Conservation (phyloP, 1,140 invertebrate species). For the Drosophila triauraria region DNA sequence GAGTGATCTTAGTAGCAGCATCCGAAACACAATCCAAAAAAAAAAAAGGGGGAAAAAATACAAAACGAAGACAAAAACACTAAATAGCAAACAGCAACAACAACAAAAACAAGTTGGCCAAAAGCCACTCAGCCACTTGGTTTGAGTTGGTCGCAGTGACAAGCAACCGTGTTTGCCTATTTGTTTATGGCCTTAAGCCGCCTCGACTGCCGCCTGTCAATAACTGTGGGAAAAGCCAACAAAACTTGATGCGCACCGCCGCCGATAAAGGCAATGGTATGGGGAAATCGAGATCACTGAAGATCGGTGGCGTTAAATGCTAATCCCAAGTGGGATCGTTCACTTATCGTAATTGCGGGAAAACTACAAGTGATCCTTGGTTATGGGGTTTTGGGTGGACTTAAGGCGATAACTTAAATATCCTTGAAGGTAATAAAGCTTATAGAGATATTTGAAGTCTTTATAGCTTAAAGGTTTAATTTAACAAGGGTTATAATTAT, state of each 20-base stretch:
- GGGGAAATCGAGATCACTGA: constrained; percentile 36
- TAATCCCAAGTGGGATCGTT: neutral
- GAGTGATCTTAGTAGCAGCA: constrained; percentile 63
- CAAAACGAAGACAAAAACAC: constrained; percentile 39
- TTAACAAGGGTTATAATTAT: too few species aligned
- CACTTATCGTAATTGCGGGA: constrained; percentile 4
- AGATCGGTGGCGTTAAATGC: constrained; percentile 46
- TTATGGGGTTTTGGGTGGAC: neutral
- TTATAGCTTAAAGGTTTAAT: neutral
- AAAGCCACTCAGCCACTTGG: constrained; percentile 70
- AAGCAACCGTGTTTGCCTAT: constrained; percentile 69
- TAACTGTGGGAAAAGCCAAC: constrained; percentile 81
- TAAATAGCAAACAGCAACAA: constrained; percentile 53
- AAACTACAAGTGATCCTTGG: constrained; percentile 4
- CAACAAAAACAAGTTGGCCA: constrained; percentile 62
- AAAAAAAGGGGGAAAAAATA: constrained; percentile 18
- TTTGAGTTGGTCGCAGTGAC: constrained; percentile 54
- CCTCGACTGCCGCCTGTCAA: constrained; percentile 65
- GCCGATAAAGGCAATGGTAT: neutral
- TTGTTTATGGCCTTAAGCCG: constrained; percentile 81
- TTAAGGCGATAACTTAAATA: neutral
- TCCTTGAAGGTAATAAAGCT: neutral
- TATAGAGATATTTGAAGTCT: too few species aligned
- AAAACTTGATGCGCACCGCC: constrained; percentile 57
- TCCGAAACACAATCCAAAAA: constrained; percentile 34